Percentiles rank a stretch among this genome's conserved stretches.
Evolutionary conservation across 92 coral and sea anemone species (phyloP).

Genomic region (Zoanthus solanderi): DNA sequence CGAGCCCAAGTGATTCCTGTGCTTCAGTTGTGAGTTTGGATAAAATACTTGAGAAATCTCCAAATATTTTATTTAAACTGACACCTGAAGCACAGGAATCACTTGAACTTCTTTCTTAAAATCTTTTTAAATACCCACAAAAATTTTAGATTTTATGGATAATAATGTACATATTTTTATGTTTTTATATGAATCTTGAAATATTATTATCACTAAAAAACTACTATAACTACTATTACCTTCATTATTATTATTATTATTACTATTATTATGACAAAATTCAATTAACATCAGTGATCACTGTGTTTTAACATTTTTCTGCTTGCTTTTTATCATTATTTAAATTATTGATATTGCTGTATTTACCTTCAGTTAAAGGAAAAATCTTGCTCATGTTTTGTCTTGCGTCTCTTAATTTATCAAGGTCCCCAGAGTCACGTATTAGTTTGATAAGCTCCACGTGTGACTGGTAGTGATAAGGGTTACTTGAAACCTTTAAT

Average conservation of each 20-base stretch:
- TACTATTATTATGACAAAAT: neutral
- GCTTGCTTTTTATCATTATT: neutral
- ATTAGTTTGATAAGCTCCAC: constrained; percentile 78
- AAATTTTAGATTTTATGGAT: no score
- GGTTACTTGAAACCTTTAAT: constrained; percentile 77
- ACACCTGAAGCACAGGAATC: no score
- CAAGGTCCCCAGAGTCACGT: constrained; percentile 86
- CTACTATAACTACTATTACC: neutral
- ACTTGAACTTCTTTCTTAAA: no score
- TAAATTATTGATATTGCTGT: neutral
- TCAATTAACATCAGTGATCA: no score
- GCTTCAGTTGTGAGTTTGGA: no score
- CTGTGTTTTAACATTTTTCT: no score
- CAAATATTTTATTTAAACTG: no score
- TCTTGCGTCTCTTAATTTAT: constrained; percentile 84
- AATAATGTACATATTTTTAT: no score
- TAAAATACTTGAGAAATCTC: no score
- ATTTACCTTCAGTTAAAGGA: constrained; percentile 93
- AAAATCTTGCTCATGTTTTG: constrained; percentile 89
- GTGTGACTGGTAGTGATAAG: constrained; percentile 94
- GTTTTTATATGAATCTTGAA: no score
- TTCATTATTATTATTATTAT: neutral
- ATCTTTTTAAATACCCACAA: no score
- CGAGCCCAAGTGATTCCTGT: no score
- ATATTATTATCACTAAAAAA: neutral